Evolutionary conservation across 2,113 vertebrate species (phyloP).

Genomic region (Bubo bubo): DNA sequence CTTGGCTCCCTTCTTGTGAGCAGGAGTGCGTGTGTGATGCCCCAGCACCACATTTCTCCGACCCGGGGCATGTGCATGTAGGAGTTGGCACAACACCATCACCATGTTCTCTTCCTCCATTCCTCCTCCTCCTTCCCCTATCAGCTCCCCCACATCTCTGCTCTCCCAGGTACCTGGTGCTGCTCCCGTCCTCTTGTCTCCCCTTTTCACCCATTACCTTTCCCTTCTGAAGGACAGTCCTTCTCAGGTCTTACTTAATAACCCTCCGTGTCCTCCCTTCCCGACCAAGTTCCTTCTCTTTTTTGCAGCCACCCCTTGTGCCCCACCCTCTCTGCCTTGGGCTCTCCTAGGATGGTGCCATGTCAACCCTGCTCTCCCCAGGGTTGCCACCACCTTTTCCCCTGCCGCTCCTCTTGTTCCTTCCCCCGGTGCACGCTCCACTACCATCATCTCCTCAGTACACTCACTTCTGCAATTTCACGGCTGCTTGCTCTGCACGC

Average conservation of each 20-base stretch:
- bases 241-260: not conserved
- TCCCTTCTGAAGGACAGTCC: not conserved
- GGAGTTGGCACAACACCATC: not conserved
- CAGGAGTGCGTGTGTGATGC: not conserved
- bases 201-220: not conserved
- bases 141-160: not conserved
- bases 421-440: not conserved
- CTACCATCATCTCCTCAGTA: not conserved
- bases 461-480: not conserved
- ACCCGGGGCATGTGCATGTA: rapidly evolving
- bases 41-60: rapidly evolving
- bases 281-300: not conserved
- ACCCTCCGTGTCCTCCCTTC: not conserved
- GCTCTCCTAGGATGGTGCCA: not conserved
- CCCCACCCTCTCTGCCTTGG: not conserved
- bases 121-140: not conserved
- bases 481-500: rapidly evolving
- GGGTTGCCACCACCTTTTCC: not conserved
- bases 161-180: not conserved
- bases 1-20: not conserved
- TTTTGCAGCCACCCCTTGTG: not conserved
- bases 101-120: not conserved
- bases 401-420: not conserved
- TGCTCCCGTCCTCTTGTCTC: not conserved
- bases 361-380: not conserved